phyloP scores from a whole-genome alignment of 2,888 invertebrate species.

The Pyrochroa serraticornis region DNA sequence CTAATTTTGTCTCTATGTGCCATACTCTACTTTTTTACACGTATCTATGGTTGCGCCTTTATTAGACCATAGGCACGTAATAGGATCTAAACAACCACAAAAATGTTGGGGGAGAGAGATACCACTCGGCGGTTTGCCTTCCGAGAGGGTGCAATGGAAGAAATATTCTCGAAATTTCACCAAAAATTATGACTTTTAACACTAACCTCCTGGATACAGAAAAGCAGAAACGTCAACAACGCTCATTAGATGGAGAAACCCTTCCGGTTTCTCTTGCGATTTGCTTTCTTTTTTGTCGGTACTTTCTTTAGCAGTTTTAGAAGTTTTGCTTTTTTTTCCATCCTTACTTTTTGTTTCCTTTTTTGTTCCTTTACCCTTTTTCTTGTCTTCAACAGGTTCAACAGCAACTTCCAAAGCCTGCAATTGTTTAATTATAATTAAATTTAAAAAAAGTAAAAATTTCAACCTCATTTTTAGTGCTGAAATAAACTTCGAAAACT shows the following conservation, averaged over 20 bases:
- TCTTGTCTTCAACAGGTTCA: background rate
- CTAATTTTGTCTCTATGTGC: too few relatives aligned
- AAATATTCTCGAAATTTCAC: too few relatives aligned
- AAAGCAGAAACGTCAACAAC: slow-evolving; percentile 50
- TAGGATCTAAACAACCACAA: too few relatives aligned
- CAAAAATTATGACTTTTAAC: too few relatives aligned
- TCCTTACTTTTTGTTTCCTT: slow-evolving; percentile 19
- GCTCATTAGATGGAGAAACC: slow-evolving; percentile 52
- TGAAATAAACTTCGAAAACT: slow-evolving; percentile 50
- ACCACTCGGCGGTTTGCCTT: too few relatives aligned
- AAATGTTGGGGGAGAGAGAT: too few relatives aligned
- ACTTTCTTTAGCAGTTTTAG: slow-evolving; percentile 6
- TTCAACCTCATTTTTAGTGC: slow-evolving; percentile 26
- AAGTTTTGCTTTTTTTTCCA: slow-evolving; percentile 9
- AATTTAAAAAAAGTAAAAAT: background rate
- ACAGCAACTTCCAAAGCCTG: too few relatives aligned
- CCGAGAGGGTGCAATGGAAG: too few relatives aligned
- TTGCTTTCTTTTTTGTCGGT: slow-evolving; percentile 24
- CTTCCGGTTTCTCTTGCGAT: background rate
- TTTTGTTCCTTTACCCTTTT: slow-evolving; percentile 20
- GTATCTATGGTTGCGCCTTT: too few relatives aligned
- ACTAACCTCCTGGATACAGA: slow-evolving; percentile 52
- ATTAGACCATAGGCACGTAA: too few relatives aligned
- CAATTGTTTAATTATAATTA: too few relatives aligned
- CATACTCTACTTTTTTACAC: too few relatives aligned